Percentiles rank a stretch among this genome's conserved stretches.
phyloP scores from a whole-genome alignment of 1,140 invertebrate species.

The Vollenhovia emeryi region DNA sequence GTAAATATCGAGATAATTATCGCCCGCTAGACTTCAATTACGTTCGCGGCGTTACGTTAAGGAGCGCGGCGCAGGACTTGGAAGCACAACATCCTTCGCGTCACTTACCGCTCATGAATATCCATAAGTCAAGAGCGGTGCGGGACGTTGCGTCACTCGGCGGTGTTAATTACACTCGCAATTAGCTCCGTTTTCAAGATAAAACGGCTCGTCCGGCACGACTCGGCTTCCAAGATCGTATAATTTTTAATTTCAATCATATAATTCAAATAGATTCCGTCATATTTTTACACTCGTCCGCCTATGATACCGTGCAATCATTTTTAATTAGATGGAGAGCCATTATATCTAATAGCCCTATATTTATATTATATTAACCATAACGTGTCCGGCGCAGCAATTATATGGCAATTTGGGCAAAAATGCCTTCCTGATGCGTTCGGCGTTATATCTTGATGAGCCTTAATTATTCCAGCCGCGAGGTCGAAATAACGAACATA shows the following conservation, averaged over 20 bases:
- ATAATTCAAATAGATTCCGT: slow-evolving; percentile 53
- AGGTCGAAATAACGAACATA: slow-evolving; percentile 17
- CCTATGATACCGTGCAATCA: slow-evolving; percentile 22
- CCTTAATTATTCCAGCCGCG: slow-evolving; percentile 42
- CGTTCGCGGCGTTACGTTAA: slow-evolving; percentile 10
- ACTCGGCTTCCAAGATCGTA: not conserved
- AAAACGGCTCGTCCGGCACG: not conserved
- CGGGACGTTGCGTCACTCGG: slow-evolving; percentile 48
- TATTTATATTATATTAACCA: slow-evolving; percentile 52
- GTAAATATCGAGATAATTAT: slow-evolving; percentile 54
- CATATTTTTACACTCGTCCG: slow-evolving; percentile 11
- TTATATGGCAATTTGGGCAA: slow-evolving; percentile 53
- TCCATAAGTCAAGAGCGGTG: slow-evolving; percentile 57
- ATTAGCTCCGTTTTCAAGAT: slow-evolving; percentile 57
- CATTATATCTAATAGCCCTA: slow-evolving; percentile 51
- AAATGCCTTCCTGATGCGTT: slow-evolving; percentile 32
- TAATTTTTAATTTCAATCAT: slow-evolving; percentile 52
- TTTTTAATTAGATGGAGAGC: slow-evolving; percentile 39
- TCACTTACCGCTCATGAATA: slow-evolving; percentile 72
- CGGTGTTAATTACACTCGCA: slow-evolving; percentile 63
- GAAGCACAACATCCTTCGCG: slow-evolving; percentile 38
- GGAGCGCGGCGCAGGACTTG: not conserved
- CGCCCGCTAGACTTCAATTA: slow-evolving; percentile 55
- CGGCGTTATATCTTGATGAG: slow-evolving; percentile 44
- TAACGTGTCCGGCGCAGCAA: slow-evolving; percentile 23